Conservation (phyloP, 2,113 vertebrate species). For the Delphinapterus leucas region DNA sequence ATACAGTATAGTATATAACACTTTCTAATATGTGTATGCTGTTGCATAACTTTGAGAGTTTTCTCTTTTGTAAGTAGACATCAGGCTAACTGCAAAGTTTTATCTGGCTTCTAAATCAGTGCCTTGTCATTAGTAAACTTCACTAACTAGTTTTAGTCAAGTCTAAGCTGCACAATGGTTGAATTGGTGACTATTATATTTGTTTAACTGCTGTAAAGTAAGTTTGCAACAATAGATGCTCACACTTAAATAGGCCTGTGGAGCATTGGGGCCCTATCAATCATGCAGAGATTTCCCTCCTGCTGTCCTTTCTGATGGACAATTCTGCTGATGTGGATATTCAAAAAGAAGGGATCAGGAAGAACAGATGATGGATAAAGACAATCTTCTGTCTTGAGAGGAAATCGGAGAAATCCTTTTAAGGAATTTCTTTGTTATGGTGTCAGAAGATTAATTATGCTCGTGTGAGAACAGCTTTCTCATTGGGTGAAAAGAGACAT, state of each 20-base stretch:
- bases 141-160: slow-evolving; percentile 80
- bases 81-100: slow-evolving; percentile 61
- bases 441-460: slow-evolving; percentile 90
- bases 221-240: slow-evolving; percentile 85
- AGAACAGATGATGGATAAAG: slow-evolving; percentile 94
- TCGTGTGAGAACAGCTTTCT: slow-evolving; percentile 73
- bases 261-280: slow-evolving; percentile 78
- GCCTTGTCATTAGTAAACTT: slow-evolving; percentile 82
- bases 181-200: slow-evolving; percentile 86
- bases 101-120: slow-evolving; percentile 79
- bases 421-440: slow-evolving; percentile 91
- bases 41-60: slow-evolving; percentile 22
- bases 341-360: slow-evolving; percentile 90
- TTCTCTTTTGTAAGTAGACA: slow-evolving; percentile 27
- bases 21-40: not conserved
- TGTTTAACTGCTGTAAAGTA: slow-evolving; percentile 89
- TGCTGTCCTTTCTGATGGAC: slow-evolving; percentile 83
- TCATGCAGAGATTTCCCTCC: slow-evolving; percentile 83
- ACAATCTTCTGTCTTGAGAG: slow-evolving; percentile 89
- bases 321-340: slow-evolving; percentile 86
- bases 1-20: not conserved
- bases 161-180: slow-evolving; percentile 80
- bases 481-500: slow-evolving; percentile 74
- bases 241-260: slow-evolving; percentile 82
- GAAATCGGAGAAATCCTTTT: slow-evolving; percentile 91